phyloP scores from a whole-genome alignment of 2,797 vertebrate genomes.

The Taeniopygia guttata region DNA sequence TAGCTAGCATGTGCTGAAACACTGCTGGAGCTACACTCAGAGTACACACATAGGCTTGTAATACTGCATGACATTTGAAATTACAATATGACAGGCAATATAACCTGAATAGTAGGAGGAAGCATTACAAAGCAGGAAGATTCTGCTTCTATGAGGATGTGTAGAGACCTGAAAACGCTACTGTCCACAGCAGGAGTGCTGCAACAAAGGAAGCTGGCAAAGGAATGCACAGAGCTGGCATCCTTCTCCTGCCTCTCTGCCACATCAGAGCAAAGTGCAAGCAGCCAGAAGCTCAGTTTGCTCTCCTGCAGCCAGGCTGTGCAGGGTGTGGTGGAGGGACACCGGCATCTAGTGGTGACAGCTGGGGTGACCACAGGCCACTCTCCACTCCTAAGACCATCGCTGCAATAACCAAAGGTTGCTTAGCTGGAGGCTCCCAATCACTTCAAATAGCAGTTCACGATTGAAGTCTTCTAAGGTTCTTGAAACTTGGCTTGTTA shows the following conservation, averaged over 20 bases:
- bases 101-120: background rate
- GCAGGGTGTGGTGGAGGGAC: background rate
- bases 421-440: background rate
- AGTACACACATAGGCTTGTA: background rate
- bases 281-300: background rate
- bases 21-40: background rate
- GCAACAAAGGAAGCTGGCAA: background rate
- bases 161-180: background rate
- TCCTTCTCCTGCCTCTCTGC: background rate
- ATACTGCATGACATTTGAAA: background rate
- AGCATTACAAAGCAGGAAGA: background rate
- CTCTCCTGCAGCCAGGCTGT: background rate
- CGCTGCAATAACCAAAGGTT: background rate
- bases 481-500: background rate
- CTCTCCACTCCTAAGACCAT: background rate
- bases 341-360: background rate
- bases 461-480: fast-evolving
- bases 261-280: background rate
- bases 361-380: background rate
- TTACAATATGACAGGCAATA: background rate
- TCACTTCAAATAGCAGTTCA: background rate
- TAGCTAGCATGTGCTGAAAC: background rate
- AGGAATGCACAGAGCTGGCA: background rate
- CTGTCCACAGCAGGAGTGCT: background rate
- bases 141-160: background rate